Evolutionary conservation across 2,888 invertebrate species (phyloP), one percentile per base, ranked within the genome.

Genomic region (Byasa hedistus): DNA sequence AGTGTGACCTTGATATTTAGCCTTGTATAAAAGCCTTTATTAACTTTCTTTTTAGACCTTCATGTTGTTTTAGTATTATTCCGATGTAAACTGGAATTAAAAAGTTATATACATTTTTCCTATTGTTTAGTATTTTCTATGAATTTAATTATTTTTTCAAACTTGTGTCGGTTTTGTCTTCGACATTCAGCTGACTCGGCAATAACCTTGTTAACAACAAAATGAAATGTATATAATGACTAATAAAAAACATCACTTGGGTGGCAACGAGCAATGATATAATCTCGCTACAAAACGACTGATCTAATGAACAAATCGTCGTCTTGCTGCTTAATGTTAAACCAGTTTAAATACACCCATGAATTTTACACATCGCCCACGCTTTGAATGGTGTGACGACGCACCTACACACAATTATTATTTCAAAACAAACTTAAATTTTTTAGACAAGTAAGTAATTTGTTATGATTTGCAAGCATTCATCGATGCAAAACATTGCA

Each of bases 261-360:
- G 89, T 88, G 88, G 89, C 82, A 84, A 84, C 82, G 82, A 79
- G 79, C 79, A 77, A 81, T 80, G 84, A 85, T 87, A 87, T 86
- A 89, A 88, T 88, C 88, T 86, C 78, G 82, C 77, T 80, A 84
- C 83, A 80, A 84, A 86, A 85, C 85, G 83, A 81, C 84, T 82
- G 83, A 82, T 83, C 88, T 89, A 88, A 89, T 87, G 87, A 89
- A 88, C 87, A 87, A 86, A 89, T 89, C 85, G 80, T 79, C 79
- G 48, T 48, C 48, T 48, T 48, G 48, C 48, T 8, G 48, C n/a
- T 48, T 48, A 88, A 89, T 87, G 87, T 85, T 81, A 84, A 89
- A 89, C 87, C 89, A 86, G 89, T 89, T 89, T 88, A 87, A 89
- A 88, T 87, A 86, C 85, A 88, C 86, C 87, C 89, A 87, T 89